Evolutionary conservation across 1,140 invertebrate species (phyloP).

Genomic region (Ylistrum balloti): DNA sequence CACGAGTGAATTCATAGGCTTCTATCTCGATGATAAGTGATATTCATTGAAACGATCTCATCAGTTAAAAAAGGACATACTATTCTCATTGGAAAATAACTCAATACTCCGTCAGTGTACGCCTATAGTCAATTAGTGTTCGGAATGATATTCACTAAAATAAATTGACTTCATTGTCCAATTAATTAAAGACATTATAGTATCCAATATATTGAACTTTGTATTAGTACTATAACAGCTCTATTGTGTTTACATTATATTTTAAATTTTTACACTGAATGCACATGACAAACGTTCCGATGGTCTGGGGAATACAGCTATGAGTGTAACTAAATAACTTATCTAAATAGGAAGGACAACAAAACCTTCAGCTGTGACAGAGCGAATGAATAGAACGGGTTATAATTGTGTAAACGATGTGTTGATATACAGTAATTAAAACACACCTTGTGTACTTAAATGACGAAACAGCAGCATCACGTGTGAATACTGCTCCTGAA

Average conservation of each 20-base stretch:
- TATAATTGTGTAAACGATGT: no score
- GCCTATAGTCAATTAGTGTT: not conserved
- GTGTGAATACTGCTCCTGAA: no score
- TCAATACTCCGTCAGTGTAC: not conserved
- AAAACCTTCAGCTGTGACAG: no score
- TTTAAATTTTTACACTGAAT: not conserved
- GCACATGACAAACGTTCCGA: not conserved
- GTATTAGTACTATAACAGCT: slow-evolving; percentile 7
- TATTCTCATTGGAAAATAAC: not conserved
- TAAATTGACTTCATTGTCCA: not conserved
- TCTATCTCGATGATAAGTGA: not conserved
- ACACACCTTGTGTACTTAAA: no score
- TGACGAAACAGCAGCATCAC: no score
- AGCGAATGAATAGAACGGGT: no score
- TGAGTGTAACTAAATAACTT: no score
- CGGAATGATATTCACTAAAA: not conserved
- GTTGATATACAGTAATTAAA: no score
- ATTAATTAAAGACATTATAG: no score
- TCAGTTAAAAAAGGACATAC: not conserved
- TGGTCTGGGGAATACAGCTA: not conserved
- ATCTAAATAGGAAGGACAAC: no score
- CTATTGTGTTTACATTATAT: not conserved
- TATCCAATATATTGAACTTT: not conserved
- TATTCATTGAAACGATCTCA: not conserved
- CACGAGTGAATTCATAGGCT: not conserved